phyloP scores from a whole-genome alignment of 2,113 vertebrate genomes.

The Axis porcinus region DNA sequence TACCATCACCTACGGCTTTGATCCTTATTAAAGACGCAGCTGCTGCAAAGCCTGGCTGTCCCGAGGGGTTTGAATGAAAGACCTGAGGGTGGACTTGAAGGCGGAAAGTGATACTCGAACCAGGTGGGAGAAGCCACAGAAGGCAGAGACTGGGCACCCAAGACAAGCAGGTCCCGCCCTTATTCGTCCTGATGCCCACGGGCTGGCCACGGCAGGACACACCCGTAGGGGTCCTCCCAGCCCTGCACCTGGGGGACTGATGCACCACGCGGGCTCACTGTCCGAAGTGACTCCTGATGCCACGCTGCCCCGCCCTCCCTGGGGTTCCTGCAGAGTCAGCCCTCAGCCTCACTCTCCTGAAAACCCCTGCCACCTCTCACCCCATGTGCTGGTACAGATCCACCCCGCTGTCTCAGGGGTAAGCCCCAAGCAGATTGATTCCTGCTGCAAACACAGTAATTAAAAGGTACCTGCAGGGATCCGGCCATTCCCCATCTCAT shows the following conservation, averaged over 20 bases:
- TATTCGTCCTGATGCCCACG: not conserved
- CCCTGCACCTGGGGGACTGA: not conserved
- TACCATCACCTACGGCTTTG: not conserved
- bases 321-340: not conserved
- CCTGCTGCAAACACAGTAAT: constrained; percentile 55
- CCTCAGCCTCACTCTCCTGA: not conserved
- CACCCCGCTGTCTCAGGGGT: not conserved
- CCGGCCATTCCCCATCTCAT: not conserved
- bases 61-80: not conserved
- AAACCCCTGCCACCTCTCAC: not conserved
- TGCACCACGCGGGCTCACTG: rapidly evolving
- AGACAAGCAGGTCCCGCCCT: rapidly evolving
- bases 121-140: not conserved
- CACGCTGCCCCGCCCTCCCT: not conserved
- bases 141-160: not conserved
- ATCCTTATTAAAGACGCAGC: not conserved
- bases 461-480: constrained; percentile 49
- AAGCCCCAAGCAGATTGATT: constrained; percentile 51
- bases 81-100: rapidly evolving
- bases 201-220: not conserved
- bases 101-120: too few relatives aligned
- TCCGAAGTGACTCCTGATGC: not conserved
- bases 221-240: not conserved
- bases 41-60: not conserved
- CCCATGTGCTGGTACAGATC: not conserved